Evolutionary conservation across 2,113 vertebrate species (phyloP).

Genomic region (Pagrus major): DNA sequence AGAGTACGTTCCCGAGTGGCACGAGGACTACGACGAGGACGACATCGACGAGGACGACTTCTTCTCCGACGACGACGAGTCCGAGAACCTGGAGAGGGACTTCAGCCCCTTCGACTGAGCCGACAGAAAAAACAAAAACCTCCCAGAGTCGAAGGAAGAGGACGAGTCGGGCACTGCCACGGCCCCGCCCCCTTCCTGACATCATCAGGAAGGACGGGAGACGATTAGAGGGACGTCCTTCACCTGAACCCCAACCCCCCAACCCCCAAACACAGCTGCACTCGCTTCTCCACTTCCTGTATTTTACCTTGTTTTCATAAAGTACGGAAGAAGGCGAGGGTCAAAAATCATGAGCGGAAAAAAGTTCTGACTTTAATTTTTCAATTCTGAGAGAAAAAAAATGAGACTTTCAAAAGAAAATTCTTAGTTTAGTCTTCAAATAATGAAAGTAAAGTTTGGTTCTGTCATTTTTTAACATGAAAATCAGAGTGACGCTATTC

Average conservation of each 20-base stretch:
- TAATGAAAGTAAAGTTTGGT: background rate
- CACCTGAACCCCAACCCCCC: background rate
- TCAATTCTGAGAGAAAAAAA: background rate
- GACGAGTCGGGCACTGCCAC: background rate
- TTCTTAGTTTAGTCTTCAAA: slow-evolving; percentile 10
- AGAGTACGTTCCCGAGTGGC: slow-evolving; percentile 92
- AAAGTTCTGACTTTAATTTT: slow-evolving; percentile 2
- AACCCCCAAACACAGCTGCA: slow-evolving; percentile 37
- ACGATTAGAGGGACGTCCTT: slow-evolving; percentile 13
- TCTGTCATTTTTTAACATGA: background rate
- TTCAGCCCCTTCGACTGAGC: slow-evolving; percentile 83
- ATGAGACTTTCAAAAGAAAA: background rate
- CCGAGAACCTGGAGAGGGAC: slow-evolving; percentile 90
- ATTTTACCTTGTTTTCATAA: slow-evolving; percentile 13
- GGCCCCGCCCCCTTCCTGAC: slow-evolving; percentile 31
- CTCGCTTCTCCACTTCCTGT: slow-evolving; percentile 51
- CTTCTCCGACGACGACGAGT: slow-evolving; percentile 91
- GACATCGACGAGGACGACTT: slow-evolving; percentile 94
- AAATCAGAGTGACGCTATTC: background rate
- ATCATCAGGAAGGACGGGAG: background rate
- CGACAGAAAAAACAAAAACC: background rate
- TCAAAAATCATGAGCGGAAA: background rate
- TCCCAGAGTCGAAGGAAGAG: background rate
- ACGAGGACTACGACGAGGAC: slow-evolving; percentile 92
- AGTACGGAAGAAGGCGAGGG: slow-evolving; percentile 12